These are phyloP conservation scores for Anastatus disparis DNA, from an alignment of 1,140 invertebrate species.

Conservation along the genomic window DNA sequence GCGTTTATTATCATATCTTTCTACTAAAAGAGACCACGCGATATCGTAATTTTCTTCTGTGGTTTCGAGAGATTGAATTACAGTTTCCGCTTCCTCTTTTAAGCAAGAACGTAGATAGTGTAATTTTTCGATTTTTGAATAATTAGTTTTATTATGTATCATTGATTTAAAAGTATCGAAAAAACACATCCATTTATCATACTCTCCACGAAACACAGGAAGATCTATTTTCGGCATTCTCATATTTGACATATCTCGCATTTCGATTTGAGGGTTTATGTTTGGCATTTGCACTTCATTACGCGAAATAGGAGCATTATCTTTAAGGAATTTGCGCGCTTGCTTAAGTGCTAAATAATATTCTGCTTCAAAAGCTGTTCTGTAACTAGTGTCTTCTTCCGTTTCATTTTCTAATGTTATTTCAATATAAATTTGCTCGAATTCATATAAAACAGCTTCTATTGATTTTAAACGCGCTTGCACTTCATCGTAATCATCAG, in stretches of 20 bases:
- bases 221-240: neutral
- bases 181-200: slow-evolving; percentile 25
- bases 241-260: neutral
- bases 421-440: too few species aligned
- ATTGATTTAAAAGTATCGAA: slow-evolving; percentile 28
- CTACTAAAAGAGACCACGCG: slow-evolving; percentile 48
- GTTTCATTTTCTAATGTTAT: too few species aligned
- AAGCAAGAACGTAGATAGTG: slow-evolving; percentile 52
- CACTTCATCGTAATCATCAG: too few species aligned
- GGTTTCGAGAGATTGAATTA: slow-evolving; percentile 46
- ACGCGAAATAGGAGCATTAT: too few species aligned
- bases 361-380: too few species aligned
- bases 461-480: too few species aligned
- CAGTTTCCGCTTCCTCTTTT: slow-evolving; percentile 31
- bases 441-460: too few species aligned
- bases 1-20: slow-evolving; percentile 49
- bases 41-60: slow-evolving; percentile 45
- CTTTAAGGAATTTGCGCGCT: too few species aligned
- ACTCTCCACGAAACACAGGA: neutral
- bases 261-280: too few species aligned
- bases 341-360: too few species aligned
- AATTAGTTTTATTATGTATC: neutral
- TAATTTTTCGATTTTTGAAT: slow-evolving; percentile 44
- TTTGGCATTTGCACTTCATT: too few species aligned
- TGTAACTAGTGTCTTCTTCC: too few species aligned